Conservation (phyloP, 2,113 vertebrate genomes). For the Chitala chitala region DNA sequence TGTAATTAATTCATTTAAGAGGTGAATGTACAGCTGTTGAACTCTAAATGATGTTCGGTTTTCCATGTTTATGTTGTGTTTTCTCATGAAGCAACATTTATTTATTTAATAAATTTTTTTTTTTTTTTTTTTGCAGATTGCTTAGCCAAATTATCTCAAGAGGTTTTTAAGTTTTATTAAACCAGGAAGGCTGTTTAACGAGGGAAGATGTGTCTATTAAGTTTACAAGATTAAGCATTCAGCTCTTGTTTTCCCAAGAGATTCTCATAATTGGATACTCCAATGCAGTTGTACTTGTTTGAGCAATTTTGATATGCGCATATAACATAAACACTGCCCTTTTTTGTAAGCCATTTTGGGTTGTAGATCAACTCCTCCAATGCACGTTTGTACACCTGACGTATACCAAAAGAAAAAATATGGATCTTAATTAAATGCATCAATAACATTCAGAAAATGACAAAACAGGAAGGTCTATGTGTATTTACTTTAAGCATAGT, state of each 20-base stretch:
- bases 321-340: not conserved
- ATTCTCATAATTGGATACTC: not conserved
- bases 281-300: not conserved
- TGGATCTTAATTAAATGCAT: not conserved
- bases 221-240: conserved; percentile 20
- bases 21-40: not conserved
- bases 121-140: not conserved
- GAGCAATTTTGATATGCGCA: conserved; percentile 14
- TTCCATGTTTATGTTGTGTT: not conserved
- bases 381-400: not conserved
- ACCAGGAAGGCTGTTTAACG: conserved; percentile 16
- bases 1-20: not conserved
- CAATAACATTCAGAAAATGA: not conserved
- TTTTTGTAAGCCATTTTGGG: not conserved
- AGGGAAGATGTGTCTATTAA: conserved; percentile 15
- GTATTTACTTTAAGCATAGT: not conserved
- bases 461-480: not conserved
- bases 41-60: not conserved
- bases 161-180: conserved; percentile 21
- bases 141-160: conserved; percentile 1
- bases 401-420: not conserved
- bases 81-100: not conserved
- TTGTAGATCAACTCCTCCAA: not conserved
- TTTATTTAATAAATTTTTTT: not conserved
- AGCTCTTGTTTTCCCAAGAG: conserved; percentile 12